Evolutionary conservation across 2,113 vertebrate genomes (phyloP), one percentile per base, ranked within the genome.

Genomic region (Oryzias curvinotus): DNA sequence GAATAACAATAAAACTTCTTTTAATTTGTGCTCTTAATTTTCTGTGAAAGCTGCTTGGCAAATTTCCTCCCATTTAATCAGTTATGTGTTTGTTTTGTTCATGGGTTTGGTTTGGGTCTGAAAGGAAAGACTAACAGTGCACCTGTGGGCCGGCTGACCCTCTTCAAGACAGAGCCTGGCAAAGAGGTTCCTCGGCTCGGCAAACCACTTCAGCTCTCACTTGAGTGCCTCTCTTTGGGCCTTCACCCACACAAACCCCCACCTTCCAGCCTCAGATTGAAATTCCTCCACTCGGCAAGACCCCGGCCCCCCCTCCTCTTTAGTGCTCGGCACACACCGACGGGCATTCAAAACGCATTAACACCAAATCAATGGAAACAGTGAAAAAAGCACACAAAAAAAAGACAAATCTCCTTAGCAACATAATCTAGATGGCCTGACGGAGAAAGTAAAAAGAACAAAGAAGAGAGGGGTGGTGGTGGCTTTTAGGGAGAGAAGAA

Each of bases 291-390:
- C 94, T 97, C 91, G 8, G 94, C 94, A 91, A 94, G 95, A 92
- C 93, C 80, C 87, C 26, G 61, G 1, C 16, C 65, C 30, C 75
- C 78, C 49, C 65, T 63, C 48, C 68, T 63, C 77, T 72, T 75
- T 78, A 63, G 67, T 19, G 76, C 85, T 84, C 85, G 73, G 82
- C 89, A 87, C 89, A 98, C 96, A 97, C 95, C 89, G 71, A 96
- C 95, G 94, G 93, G 96, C 96, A 97, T 98, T 98, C 95, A 98
- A 98, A 97, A 97, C 93, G 94, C 95, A 99, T 99, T 99, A 98
- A 95, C 95, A 93, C 93, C 95, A 96, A 91, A 98, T 97, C 95
- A 96, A 98, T 98, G 93, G 90, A 95, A 96, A 95, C 93, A 93
- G 95, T 94, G 93, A 94, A 96, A 96, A 96, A 96, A 82, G 71